A percentile compares a stretch with the other conserved stretches of the same genome.
phyloP scores from a whole-genome alignment of 2,113 vertebrate species.

The Caranx ignobilis region DNA sequence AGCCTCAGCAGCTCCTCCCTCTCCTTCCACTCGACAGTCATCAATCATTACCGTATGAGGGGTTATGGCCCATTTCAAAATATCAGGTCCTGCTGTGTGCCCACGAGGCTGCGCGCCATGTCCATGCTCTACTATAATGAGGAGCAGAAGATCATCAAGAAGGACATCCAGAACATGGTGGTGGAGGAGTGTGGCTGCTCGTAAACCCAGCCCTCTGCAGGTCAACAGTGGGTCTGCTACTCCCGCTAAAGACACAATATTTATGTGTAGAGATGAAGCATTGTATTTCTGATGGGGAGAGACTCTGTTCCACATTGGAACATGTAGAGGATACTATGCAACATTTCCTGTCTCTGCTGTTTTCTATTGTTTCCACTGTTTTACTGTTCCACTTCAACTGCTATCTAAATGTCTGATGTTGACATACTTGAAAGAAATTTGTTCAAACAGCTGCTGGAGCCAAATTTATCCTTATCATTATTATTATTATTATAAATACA shows the following conservation, averaged over 20 bases:
- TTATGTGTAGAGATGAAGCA: constrained; percentile 69
- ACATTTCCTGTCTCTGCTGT: constrained; percentile 76
- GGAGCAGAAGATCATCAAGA: constrained; percentile 98
- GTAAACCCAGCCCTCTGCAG: constrained; percentile 69
- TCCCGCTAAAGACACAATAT: constrained; percentile 65
- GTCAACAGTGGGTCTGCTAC: neutral
- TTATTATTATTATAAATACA: constrained; percentile 50
- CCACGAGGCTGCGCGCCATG: constrained; percentile 95
- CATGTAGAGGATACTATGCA: constrained; percentile 91
- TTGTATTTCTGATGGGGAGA: constrained; percentile 52
- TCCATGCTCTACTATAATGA: constrained; percentile 98
- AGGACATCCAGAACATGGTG: constrained; percentile 98
- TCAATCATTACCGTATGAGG: constrained; percentile 96
- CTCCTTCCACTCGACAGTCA: constrained; percentile 96
- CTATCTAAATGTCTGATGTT: constrained; percentile 84
- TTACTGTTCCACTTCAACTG: constrained; percentile 44
- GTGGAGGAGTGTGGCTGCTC: constrained; percentile 98
- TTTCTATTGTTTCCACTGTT: constrained; percentile 18
- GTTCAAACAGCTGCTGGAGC: constrained; percentile 92
- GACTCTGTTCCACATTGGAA: constrained; percentile 80
- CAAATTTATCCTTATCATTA: constrained; percentile 84
- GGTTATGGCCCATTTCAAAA: constrained; percentile 93
- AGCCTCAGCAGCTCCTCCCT: constrained; percentile 90
- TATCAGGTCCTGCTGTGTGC: constrained; percentile 95
- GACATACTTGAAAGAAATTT: constrained; percentile 93